A percentile compares a stretch with the other conserved stretches of the same genome.
phyloP scores from a whole-genome alignment of 2,888 invertebrate species.

The Polia nebulosa region DNA sequence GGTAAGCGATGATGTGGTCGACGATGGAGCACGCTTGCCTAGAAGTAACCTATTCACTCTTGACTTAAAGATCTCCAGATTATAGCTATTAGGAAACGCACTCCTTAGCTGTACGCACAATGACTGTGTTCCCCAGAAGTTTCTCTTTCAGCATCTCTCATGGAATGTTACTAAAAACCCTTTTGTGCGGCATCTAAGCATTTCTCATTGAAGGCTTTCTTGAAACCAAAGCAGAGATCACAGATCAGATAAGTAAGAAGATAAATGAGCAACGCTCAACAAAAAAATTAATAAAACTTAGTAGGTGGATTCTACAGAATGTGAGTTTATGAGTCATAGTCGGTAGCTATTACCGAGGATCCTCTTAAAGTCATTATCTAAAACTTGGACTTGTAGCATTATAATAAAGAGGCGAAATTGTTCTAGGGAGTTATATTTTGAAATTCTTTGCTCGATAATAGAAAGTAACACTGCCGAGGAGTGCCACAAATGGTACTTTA shows the following conservation, averaged over 20 bases:
- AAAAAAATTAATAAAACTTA: background rate
- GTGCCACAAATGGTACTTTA: too few species aligned
- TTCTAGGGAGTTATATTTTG: too few species aligned
- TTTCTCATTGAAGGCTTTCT: background rate
- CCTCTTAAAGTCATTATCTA: background rate
- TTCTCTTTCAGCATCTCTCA: background rate
- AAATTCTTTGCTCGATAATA: too few species aligned
- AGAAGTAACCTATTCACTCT: too few species aligned
- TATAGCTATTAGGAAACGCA: too few species aligned
- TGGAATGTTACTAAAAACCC: background rate
- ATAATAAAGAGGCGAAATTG: background rate
- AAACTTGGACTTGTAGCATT: background rate
- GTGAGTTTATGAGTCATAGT: slow-evolving; percentile 7
- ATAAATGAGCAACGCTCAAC: background rate
- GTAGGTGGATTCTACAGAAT: background rate
- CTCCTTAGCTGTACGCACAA: too few species aligned
- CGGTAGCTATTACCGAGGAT: background rate
- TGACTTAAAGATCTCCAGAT: too few species aligned
- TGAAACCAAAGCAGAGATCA: slow-evolving; percentile 6
- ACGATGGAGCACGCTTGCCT: too few species aligned
- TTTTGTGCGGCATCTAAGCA: background rate
- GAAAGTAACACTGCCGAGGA: too few species aligned
- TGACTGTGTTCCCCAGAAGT: too few species aligned
- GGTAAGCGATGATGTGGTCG: too few species aligned
- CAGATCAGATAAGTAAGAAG: slow-evolving; percentile 10